Conservation (phyloP, 2,113 vertebrate genomes). For the Pristiophorus japonicus region DNA sequence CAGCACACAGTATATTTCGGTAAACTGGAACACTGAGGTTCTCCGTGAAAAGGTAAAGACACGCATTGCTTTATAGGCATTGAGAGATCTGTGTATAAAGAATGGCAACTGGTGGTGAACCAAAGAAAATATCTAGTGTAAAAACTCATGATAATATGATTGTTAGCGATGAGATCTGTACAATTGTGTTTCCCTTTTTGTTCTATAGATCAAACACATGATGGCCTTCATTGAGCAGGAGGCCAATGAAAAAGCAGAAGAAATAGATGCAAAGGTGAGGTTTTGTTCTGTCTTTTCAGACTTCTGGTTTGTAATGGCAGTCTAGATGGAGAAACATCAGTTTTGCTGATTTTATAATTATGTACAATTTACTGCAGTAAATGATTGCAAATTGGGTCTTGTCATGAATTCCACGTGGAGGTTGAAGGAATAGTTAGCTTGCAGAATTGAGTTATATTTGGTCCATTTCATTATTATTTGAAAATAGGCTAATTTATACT, state of each 20-base stretch:
- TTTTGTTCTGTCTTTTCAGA: not conserved
- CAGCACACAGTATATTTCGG: not conserved
- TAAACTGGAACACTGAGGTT: not conserved
- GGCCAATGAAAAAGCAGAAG: slow-evolving; percentile 97
- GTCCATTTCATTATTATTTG: not conserved
- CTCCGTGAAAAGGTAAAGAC: not conserved
- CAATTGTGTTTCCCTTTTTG: not conserved
- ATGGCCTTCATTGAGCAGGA: slow-evolving; percentile 99
- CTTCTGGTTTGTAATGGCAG: not conserved
- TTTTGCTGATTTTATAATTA: not conserved
- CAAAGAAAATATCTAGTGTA: not conserved
- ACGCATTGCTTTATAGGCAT: no score
- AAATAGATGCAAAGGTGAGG: slow-evolving; percentile 95
- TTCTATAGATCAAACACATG: slow-evolving; percentile 90
- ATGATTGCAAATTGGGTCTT: not conserved
- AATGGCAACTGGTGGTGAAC: not conserved
- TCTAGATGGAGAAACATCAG: not conserved
- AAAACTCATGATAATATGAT: not conserved
- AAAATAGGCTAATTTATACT: not conserved
- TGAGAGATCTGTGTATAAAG: not conserved
- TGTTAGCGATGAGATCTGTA: not conserved
- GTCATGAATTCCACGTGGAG: not conserved
- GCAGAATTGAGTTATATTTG: not conserved
- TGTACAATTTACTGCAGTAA: not conserved
- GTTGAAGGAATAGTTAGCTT: not conserved